Evolutionary conservation across 2,113 vertebrate species (phyloP).

Genomic region (Calidris pygmaea): DNA sequence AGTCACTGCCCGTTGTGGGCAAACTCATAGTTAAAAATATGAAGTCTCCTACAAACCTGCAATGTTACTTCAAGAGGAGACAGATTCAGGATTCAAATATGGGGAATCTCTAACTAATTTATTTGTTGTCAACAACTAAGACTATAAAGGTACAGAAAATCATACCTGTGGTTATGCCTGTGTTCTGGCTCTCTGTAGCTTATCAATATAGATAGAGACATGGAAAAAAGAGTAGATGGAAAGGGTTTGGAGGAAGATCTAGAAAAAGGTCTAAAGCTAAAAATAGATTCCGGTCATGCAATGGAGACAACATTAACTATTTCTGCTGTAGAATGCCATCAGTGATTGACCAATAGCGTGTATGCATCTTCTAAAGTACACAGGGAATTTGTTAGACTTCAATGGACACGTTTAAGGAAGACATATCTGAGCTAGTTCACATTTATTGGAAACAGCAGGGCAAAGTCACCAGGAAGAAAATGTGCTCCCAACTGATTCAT

Average conservation of each 20-base stretch:
- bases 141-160: not conserved
- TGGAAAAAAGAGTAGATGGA: not conserved
- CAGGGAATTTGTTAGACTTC: not conserved
- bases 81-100: not conserved
- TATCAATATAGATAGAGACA: not conserved
- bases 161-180: not conserved
- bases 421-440: not conserved
- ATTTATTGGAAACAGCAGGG: not conserved
- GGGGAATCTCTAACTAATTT: not conserved
- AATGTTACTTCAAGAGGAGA: not conserved
- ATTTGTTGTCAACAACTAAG: not conserved
- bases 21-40: not conserved
- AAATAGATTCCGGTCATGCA: not conserved
- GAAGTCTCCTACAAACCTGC: rapidly evolving
- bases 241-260: not conserved
- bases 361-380: not conserved
- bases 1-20: not conserved
- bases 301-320: not conserved
- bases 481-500: not conserved
- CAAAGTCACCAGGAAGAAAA: not conserved
- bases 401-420: not conserved
- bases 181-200: not conserved
- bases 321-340: not conserved
- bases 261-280: not conserved
- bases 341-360: not conserved